Evolutionary conservation across 1,140 invertebrate species (phyloP).

Genomic region (Cyphomyrmex costatus): DNA sequence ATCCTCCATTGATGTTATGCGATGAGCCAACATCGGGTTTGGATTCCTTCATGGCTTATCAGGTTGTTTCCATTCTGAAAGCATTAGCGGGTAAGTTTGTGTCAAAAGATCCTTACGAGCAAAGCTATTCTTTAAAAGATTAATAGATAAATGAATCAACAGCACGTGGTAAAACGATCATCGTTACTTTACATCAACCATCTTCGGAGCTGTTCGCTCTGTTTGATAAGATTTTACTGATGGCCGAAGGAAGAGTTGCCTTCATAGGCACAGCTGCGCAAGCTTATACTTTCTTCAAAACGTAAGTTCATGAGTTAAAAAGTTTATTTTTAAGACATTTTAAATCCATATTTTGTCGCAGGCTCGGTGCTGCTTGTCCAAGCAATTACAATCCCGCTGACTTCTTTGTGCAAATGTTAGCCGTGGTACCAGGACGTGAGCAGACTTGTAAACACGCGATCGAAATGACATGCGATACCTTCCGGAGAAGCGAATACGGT

Average conservation of each 20-base stretch:
- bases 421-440: slow-evolving; percentile 94
- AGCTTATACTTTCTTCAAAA: slow-evolving; percentile 93
- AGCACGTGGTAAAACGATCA: slow-evolving; percentile 93
- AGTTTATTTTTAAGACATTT: not conserved
- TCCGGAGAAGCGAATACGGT: slow-evolving; percentile 89
- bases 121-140: not conserved
- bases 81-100: slow-evolving; percentile 88
- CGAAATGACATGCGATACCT: slow-evolving; percentile 93
- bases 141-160: not conserved
- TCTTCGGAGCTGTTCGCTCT: slow-evolving; percentile 97
- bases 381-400: slow-evolving; percentile 98
- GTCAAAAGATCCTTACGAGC: not conserved
- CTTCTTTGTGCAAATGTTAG: slow-evolving; percentile 96
- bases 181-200: slow-evolving; percentile 98
- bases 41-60: slow-evolving; percentile 95
- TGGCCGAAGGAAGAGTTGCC: slow-evolving; percentile 97
- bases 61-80: slow-evolving; percentile 95
- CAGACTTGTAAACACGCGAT: slow-evolving; percentile 91
- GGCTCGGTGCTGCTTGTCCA: slow-evolving; percentile 92
- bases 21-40: slow-evolving; percentile 98
- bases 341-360: slow-evolving; percentile 76
- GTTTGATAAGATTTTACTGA: slow-evolving; percentile 96
- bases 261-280: slow-evolving; percentile 94
- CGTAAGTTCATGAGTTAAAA: slow-evolving; percentile 87
- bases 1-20: slow-evolving; percentile 98